Conservation (phyloP, 2,888 invertebrate species). For the Ommatoiulus sabulosus region DNA sequence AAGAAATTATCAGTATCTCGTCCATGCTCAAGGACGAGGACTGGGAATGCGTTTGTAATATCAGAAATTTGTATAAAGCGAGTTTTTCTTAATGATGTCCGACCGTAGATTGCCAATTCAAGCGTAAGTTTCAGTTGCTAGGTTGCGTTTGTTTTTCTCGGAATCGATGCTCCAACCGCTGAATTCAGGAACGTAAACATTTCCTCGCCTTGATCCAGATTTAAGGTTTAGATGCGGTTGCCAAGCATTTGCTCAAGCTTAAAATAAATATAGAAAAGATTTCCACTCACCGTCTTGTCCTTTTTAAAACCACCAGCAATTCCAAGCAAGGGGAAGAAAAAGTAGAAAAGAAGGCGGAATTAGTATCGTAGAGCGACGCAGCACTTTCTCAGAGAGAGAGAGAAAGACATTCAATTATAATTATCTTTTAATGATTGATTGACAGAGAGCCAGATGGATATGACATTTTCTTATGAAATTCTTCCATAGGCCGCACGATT, state of each 20-base stretch:
- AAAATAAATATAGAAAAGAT: background rate
- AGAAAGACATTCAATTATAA: slow-evolving; percentile 2
- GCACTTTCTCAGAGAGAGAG: background rate
- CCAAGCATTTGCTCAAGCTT: background rate
- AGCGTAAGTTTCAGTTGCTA: no score
- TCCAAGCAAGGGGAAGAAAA: background rate
- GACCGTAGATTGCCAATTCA: no score
- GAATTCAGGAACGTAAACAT: background rate
- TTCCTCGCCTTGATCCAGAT: background rate
- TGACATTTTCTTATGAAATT: slow-evolving; percentile 1
- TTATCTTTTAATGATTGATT: slow-evolving; percentile 19
- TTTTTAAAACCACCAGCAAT: background rate
- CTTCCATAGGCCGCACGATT: background rate
- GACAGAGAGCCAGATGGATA: slow-evolving; percentile 19
- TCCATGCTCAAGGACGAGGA: no score
- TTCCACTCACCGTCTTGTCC: slow-evolving; percentile 5
- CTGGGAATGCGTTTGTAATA: no score
- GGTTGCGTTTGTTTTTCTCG: no score
- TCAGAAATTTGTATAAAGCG: no score
- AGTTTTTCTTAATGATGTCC: no score
- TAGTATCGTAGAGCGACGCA: background rate
- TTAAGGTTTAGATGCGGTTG: background rate
- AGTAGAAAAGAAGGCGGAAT: background rate
- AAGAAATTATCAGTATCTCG: no score
- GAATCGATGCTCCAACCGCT: no score